Evolutionary conservation across 2,888 invertebrate genomes (phyloP).

Genomic region (Eupithecia dodoneata): DNA sequence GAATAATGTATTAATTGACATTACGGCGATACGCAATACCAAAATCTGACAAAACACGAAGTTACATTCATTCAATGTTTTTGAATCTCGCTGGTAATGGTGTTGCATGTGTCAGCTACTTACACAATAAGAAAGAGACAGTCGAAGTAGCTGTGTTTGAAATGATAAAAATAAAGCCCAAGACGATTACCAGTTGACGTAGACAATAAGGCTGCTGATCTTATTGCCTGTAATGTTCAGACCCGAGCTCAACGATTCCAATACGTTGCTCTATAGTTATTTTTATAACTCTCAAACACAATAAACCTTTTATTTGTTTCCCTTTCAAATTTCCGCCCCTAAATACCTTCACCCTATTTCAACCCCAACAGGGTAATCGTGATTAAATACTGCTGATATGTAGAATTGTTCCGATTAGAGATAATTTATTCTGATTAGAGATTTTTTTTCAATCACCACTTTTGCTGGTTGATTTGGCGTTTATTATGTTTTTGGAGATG

Average conservation of each 20-base stretch:
- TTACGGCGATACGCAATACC: not conserved
- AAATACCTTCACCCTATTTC: conserved; percentile 45
- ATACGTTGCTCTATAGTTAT: not conserved
- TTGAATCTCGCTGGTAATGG: too few relatives aligned
- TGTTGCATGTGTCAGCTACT: too few relatives aligned
- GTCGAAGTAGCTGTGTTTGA: too few relatives aligned
- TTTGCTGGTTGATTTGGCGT: conserved; percentile 32
- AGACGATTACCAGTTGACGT: too few relatives aligned
- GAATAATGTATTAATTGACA: too few relatives aligned
- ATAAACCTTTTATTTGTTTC: conserved; percentile 46
- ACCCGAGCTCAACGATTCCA: not conserved
- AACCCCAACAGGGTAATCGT: conserved; percentile 44
- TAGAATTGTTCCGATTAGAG: conserved; percentile 37
- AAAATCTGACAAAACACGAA: not conserved
- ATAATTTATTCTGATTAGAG: conserved; percentile 38
- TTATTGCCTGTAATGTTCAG: not conserved
- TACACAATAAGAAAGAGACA: too few relatives aligned
- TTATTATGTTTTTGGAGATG: conserved; percentile 35
- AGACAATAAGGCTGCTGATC: too few relatives aligned
- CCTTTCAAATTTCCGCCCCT: conserved; percentile 50
- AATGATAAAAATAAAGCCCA: too few relatives aligned
- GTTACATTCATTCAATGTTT: too few relatives aligned
- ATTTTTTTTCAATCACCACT: conserved; percentile 42
- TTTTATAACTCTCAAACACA: conserved; percentile 21
- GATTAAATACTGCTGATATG: conserved; percentile 48